These are phyloP conservation scores for Octomys mimax DNA, from an alignment of 2,797 vertebrate genomes.

Conservation along the genomic window DNA sequence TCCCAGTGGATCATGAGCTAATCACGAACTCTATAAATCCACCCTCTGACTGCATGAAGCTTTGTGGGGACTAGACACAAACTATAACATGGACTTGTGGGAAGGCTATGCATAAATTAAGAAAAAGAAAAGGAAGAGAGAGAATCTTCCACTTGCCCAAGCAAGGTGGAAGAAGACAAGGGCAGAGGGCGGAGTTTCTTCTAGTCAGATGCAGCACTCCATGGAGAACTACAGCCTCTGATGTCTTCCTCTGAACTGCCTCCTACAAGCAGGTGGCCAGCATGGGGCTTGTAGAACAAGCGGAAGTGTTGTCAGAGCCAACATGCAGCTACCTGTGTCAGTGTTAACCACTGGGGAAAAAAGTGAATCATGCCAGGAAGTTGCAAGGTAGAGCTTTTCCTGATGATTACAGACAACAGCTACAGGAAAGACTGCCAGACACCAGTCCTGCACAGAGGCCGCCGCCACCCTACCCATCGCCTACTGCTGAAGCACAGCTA, in stretches of 20 bases:
- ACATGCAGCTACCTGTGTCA: background rate
- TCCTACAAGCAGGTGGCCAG: conserved; percentile 95
- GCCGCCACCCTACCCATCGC: background rate
- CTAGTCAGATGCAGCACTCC: fast-evolving
- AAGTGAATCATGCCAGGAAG: background rate
- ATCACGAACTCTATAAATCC: too few species aligned
- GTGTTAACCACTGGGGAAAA: background rate
- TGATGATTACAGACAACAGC: background rate
- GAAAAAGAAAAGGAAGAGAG: background rate
- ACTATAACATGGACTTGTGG: background rate
- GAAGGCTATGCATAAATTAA: background rate
- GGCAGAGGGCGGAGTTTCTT: background rate
- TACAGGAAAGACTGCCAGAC: background rate
- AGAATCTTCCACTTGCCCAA: background rate
- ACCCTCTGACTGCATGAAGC: too few species aligned
- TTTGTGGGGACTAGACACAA: too few species aligned
- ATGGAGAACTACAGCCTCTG: background rate
- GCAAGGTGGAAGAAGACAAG: fast-evolving
- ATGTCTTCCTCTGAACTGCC: conserved; percentile 91
- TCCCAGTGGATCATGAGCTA: too few species aligned
- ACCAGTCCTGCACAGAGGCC: fast-evolving
- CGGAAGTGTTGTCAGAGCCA: background rate
- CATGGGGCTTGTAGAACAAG: conserved; percentile 87
- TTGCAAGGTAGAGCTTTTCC: background rate
- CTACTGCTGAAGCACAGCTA: too few species aligned